Conservation (phyloP, 1,140 invertebrate genomes). For the Pantala flavescens region DNA sequence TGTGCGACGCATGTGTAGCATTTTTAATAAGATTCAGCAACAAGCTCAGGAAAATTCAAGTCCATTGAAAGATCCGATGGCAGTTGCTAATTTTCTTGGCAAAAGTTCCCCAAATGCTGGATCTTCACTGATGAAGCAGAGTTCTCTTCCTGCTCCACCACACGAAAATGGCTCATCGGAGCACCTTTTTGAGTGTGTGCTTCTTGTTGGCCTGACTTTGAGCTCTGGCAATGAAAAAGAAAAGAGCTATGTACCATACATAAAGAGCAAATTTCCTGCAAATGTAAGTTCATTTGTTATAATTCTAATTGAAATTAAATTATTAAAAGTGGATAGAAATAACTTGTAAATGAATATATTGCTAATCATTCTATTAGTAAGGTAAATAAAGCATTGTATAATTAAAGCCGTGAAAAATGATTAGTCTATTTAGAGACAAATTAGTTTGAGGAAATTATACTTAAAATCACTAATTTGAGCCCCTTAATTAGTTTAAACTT, state of each 20-base stretch:
- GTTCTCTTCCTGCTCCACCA: slow-evolving; percentile 28
- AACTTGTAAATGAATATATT: too few species aligned
- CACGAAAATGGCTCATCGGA: slow-evolving; percentile 31
- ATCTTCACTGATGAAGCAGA: slow-evolving; percentile 30
- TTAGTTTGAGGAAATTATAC: too few species aligned
- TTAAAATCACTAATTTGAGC: too few species aligned
- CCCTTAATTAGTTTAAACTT: too few species aligned
- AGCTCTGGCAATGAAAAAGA: slow-evolving; percentile 33
- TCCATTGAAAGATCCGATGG: slow-evolving; percentile 14
- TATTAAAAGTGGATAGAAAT: not conserved
- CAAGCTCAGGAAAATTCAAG: slow-evolving; percentile 17
- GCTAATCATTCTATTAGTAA: too few species aligned
- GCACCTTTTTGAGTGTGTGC: slow-evolving; percentile 49
- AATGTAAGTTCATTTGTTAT: slow-evolving; percentile 38
- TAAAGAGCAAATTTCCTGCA: slow-evolving; percentile 52
- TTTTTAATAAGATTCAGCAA: not conserved
- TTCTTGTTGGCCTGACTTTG: slow-evolving; percentile 52
- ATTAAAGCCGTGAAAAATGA: too few species aligned
- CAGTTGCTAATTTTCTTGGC: not conserved
- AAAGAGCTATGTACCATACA: slow-evolving; percentile 41
- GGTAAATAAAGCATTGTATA: too few species aligned
- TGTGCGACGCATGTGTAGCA: slow-evolving; percentile 39
- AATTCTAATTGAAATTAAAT: not conserved
- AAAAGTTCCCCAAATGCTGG: slow-evolving; percentile 29
- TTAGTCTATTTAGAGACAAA: too few species aligned